Conservation (phyloP, 2,888 invertebrate species). For the Leptodirus hochenwartii region DNA sequence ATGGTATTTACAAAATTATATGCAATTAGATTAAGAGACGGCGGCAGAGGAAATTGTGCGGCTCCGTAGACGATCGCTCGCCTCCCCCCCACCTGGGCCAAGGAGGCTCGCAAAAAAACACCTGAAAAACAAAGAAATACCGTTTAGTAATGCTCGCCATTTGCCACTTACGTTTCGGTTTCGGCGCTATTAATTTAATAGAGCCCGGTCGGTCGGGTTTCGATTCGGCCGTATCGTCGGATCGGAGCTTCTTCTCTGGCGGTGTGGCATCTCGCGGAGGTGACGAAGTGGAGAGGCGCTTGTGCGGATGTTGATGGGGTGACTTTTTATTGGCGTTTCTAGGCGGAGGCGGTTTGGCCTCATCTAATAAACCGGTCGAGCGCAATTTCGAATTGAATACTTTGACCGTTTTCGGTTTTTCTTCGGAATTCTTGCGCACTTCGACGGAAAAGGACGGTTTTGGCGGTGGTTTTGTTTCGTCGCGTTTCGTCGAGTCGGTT, state of each 20-base stretch:
- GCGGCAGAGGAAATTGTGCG: no score
- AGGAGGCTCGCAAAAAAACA: constrained; percentile 17
- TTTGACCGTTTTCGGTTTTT: constrained; percentile 78
- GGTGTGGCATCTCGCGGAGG: constrained; percentile 28
- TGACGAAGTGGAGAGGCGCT: constrained; percentile 27
- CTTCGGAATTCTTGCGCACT: constrained; percentile 45
- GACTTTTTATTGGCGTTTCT: constrained; percentile 44
- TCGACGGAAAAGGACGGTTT: constrained; percentile 70
- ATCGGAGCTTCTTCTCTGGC: constrained; percentile 64
- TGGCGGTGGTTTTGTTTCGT: constrained; percentile 30
- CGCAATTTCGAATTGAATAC: constrained; percentile 81
- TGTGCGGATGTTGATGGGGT: constrained; percentile 24
- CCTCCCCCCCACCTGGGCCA: no score
- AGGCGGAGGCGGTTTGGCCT: constrained; percentile 70
- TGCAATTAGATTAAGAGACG: no score
- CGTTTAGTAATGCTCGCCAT: no score
- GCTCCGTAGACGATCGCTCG: no score
- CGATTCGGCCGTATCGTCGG: constrained; percentile 22
- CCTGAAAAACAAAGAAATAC: constrained; percentile 17
- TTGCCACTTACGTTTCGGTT: constrained; percentile 81
- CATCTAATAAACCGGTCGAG: constrained; percentile 78
- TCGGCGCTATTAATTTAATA: constrained; percentile 73
- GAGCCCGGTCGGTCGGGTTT: constrained; percentile 56
- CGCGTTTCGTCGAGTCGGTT: constrained; percentile 25
- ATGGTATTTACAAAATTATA: no score